A percentile compares a stretch with the other conserved stretches of the same genome.
Conservation (phyloP, 37 sponge, comb jelly and placozoan genomes). For the Cladorhizidae sp. region DNA sequence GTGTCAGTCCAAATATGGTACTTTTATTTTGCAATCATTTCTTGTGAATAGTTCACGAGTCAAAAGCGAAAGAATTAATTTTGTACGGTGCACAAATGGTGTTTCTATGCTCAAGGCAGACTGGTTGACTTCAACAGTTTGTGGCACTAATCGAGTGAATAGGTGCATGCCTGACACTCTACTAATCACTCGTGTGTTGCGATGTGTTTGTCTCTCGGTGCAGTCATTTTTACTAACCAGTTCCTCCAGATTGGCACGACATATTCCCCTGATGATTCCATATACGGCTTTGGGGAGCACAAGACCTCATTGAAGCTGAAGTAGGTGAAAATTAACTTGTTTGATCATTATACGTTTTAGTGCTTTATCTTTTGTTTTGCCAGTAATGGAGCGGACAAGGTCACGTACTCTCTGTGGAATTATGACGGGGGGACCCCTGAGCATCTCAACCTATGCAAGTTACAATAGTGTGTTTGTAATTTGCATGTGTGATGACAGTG, state of each 20-base stretch:
- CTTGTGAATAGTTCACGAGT: no score
- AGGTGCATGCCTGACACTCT: no score
- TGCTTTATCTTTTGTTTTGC: neutral
- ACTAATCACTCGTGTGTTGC: no score
- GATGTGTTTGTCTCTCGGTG: neutral
- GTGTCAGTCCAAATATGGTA: no score
- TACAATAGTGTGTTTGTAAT: no score
- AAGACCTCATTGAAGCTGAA: conserved; percentile 19
- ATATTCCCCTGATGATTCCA: conserved; percentile 53
- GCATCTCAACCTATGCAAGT: conserved; percentile 75
- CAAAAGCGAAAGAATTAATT: no score
- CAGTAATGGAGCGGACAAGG: neutral
- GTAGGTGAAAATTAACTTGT: neutral
- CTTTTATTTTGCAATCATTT: no score
- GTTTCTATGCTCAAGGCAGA: no score
- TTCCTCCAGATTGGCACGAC: conserved; percentile 71
- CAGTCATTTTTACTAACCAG: conserved; percentile 83
- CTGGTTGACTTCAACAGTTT: no score
- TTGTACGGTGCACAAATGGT: no score
- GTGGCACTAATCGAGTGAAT: no score
- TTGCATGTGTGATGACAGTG: no score
- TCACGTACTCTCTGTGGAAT: conserved; percentile 79
- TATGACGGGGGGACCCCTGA: conserved; percentile 75
- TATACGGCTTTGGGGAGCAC: conserved; percentile 93
- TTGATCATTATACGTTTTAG: neutral